Conservation (phyloP, 1,140 invertebrate genomes). For the Agrilus planipennis region DNA sequence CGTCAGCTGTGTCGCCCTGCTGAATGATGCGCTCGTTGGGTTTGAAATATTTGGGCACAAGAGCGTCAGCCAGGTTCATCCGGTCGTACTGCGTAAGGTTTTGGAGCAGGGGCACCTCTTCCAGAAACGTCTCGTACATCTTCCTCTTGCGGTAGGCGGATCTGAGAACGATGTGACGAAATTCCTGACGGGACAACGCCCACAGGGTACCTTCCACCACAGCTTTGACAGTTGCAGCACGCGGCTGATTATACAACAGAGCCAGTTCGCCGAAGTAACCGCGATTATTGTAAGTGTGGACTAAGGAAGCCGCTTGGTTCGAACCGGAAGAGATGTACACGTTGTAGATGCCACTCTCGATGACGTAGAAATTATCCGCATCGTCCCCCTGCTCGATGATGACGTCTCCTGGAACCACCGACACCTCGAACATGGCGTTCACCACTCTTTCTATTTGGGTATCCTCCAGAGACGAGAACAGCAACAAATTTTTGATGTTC, state of each 20-base stretch:
- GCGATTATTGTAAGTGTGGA: slow-evolving; percentile 80
- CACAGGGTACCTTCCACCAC: slow-evolving; percentile 75
- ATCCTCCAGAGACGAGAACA: slow-evolving; percentile 84
- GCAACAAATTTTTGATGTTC: slow-evolving; percentile 82
- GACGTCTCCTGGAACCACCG: slow-evolving; percentile 70
- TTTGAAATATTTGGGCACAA: slow-evolving; percentile 64
- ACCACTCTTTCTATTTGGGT: slow-evolving; percentile 76
- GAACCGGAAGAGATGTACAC: slow-evolving; percentile 69
- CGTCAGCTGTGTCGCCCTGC: slow-evolving; percentile 84
- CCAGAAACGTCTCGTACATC: slow-evolving; percentile 88
- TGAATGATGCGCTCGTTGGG: slow-evolving; percentile 78
- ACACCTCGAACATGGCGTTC: slow-evolving; percentile 95
- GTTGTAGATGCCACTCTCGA: slow-evolving; percentile 81
- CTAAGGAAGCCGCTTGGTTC: slow-evolving; percentile 46
- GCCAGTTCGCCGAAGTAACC: slow-evolving; percentile 95
- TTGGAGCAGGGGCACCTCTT: slow-evolving; percentile 90
- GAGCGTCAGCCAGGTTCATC: slow-evolving; percentile 92
- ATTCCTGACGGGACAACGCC: slow-evolving; percentile 94
- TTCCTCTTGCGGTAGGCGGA: slow-evolving; percentile 93
- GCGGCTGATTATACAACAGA: slow-evolving; percentile 94
- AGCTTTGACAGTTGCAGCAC: slow-evolving; percentile 84
- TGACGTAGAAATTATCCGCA: slow-evolving; percentile 97
- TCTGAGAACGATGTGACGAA: slow-evolving; percentile 87
- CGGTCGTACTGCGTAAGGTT: slow-evolving; percentile 85
- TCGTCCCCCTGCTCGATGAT: slow-evolving; percentile 95